A percentile compares a stretch with the other conserved stretches of the same genome.
Evolutionary conservation across 2,113 vertebrate species (phyloP).

Genomic region (Nyctibius bracteatus): DNA sequence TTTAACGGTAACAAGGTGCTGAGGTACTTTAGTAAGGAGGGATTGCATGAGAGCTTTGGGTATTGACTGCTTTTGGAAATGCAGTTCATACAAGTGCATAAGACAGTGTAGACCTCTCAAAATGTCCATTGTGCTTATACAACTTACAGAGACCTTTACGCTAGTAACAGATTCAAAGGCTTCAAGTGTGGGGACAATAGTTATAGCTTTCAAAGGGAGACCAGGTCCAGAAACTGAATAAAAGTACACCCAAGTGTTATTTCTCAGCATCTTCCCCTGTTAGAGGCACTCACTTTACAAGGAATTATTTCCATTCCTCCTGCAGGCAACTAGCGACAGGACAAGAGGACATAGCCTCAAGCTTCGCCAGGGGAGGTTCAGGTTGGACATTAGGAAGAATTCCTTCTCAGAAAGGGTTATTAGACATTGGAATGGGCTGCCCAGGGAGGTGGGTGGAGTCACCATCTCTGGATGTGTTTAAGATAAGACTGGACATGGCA

Average conservation of each 20-base stretch:
- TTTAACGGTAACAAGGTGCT: not conserved
- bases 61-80: not conserved
- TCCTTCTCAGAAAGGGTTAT: no score
- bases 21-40: not conserved
- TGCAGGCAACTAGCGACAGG: no score
- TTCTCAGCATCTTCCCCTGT: not conserved
- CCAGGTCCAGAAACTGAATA: not conserved
- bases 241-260: not conserved
- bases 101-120: not conserved
- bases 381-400: no score
- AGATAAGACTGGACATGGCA: no score
- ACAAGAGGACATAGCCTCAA: no score
- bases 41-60: not conserved
- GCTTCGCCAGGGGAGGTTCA: no score
- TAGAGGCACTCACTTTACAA: not conserved
- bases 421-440: no score
- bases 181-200: not conserved
- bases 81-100: not conserved
- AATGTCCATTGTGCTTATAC: not conserved
- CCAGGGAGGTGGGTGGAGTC: no score
- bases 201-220: not conserved
- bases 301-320: not conserved
- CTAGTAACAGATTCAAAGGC: not conserved
- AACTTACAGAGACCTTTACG: not conserved
- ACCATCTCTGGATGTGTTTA: no score